A percentile compares a stretch with the other conserved stretches of the same genome.
phyloP scores from a whole-genome alignment of 2,113 vertebrate genomes.

The Archocentrus centrarchus region DNA sequence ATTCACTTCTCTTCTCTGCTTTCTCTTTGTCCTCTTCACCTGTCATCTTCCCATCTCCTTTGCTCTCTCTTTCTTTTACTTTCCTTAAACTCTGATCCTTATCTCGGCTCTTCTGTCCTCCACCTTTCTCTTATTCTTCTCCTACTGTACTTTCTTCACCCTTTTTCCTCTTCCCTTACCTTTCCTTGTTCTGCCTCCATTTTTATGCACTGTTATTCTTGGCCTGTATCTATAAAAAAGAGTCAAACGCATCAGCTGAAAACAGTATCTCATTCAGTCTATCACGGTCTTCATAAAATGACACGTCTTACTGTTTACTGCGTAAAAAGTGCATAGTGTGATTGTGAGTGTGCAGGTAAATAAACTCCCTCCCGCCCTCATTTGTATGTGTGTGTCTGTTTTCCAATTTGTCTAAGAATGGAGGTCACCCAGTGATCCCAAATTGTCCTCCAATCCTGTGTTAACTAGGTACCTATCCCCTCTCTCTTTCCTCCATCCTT shows the following conservation, averaged over 20 bases:
- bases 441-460: slow-evolving; percentile 61
- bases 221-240: background rate
- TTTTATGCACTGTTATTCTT: background rate
- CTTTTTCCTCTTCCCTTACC: background rate
- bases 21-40: slow-evolving; percentile 18
- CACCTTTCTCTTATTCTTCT: background rate
- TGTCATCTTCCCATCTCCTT: background rate
- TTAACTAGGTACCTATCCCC: slow-evolving; percentile 54
- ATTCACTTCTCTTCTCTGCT: background rate
- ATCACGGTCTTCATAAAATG: slow-evolving; percentile 24
- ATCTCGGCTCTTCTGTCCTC: background rate
- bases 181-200: background rate
- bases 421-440: slow-evolving; percentile 59
- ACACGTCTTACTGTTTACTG: slow-evolving; percentile 12
- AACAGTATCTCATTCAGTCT: slow-evolving; percentile 11
- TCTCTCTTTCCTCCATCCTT: slow-evolving; percentile 7
- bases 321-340: background rate
- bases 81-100: background rate
- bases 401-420: slow-evolving; percentile 46
- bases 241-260: slow-evolving; percentile 1
- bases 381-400: slow-evolving; percentile 27
- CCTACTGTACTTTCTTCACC: background rate
- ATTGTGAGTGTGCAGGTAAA: slow-evolving; percentile 4
- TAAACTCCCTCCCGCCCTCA: background rate
- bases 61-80: background rate